A percentile compares a stretch with the other conserved stretches of the same genome.
These are phyloP conservation scores for Taenaris catops DNA, from an alignment of 2,888 invertebrate species.

Conservation along the genomic window DNA sequence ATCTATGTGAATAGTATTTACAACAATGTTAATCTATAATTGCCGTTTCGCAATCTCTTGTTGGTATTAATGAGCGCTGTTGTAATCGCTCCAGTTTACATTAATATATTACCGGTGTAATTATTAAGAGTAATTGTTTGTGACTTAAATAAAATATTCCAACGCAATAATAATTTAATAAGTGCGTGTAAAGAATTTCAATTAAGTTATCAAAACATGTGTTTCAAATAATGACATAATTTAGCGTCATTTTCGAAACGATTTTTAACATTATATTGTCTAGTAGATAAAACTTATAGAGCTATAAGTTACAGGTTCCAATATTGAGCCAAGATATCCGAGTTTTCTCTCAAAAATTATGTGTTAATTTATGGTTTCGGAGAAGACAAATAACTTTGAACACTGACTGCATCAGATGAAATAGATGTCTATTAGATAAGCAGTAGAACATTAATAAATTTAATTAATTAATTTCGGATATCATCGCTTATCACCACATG, in stretches of 20 bases:
- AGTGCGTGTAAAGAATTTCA: slow-evolving; percentile 1
- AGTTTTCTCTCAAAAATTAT: too few species aligned
- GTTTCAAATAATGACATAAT: too few species aligned
- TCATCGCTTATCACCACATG: too few species aligned
- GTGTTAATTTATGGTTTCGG: too few species aligned
- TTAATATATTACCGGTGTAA: slow-evolving; percentile 15
- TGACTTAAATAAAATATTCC: slow-evolving; percentile 12
- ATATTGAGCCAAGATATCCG: too few species aligned
- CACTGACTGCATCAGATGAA: too few species aligned
- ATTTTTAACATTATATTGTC: neutral
- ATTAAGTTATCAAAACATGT: slow-evolving; percentile 3
- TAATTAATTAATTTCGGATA: too few species aligned
- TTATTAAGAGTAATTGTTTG: slow-evolving; percentile 10
- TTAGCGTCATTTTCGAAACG: neutral
- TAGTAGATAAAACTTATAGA: too few species aligned
- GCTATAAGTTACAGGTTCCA: too few species aligned
- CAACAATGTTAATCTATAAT: slow-evolving; percentile 13
- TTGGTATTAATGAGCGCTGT: slow-evolving; percentile 13
- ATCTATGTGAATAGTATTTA: slow-evolving; percentile 9
- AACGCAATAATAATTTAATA: slow-evolving; percentile 1
- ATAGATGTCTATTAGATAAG: too few species aligned
- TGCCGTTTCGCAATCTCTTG: slow-evolving; percentile 17
- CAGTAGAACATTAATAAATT: too few species aligned
- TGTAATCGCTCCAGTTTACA: slow-evolving; percentile 19
- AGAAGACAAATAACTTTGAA: too few species aligned